phyloP scores from a whole-genome alignment of 2,113 vertebrate species.

The Callionymus lyra region DNA sequence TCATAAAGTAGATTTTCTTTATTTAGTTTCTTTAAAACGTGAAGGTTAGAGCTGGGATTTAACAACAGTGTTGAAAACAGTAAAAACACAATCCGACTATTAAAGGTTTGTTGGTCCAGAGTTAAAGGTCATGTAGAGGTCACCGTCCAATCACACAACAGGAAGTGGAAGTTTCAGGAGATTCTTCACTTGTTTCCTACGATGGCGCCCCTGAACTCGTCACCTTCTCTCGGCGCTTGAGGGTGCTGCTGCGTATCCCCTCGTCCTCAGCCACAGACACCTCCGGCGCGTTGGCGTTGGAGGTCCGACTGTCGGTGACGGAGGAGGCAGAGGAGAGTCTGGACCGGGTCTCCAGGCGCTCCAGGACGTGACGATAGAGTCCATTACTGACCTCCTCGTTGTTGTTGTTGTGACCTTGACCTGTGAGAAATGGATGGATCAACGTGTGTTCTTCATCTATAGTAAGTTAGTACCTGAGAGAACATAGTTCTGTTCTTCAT shows the following conservation, averaged over 20 bases:
- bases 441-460: not conserved
- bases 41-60: no score
- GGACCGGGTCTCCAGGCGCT: constrained; percentile 62
- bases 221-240: constrained; percentile 13
- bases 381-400: constrained; percentile 59
- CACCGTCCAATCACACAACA: not conserved
- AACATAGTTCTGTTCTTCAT: constrained; percentile 49
- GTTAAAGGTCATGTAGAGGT: not conserved
- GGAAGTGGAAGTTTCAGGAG: no score
- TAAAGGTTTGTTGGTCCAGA: constrained; percentile 11
- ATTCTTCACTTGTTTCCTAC: not conserved
- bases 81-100: constrained; percentile 4
- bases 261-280: constrained; percentile 77
- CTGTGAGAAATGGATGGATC: no score
- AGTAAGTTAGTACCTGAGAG: constrained; percentile 57
- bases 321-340: constrained; percentile 84
- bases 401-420: constrained; percentile 33
- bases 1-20: no score
- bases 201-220: constrained; percentile 11
- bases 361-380: constrained; percentile 65
- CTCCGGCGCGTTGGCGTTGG: constrained; percentile 65
- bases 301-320: constrained; percentile 70
- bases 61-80: no score
- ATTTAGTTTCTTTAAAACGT: no score
- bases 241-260: constrained; percentile 46